Percentiles rank a stretch among this genome's conserved stretches.
phyloP scores from a whole-genome alignment of 2,888 invertebrate genomes.

The Cantharis rufa region DNA sequence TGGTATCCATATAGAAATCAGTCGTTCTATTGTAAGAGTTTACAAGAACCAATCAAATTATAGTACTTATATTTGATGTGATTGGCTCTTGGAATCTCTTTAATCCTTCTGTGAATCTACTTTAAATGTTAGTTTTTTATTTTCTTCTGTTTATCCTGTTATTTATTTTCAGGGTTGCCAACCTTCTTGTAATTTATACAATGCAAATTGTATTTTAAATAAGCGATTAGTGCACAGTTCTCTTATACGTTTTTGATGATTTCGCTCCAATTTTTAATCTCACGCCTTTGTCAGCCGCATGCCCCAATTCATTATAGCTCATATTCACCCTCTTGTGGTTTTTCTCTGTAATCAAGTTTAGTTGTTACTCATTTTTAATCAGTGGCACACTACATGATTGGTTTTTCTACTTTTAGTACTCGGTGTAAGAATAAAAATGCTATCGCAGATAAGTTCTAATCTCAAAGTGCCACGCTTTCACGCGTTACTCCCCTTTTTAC shows the following conservation, averaged over 20 bases:
- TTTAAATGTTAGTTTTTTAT: no score
- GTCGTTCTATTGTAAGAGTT: no score
- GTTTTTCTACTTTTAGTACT: not conserved
- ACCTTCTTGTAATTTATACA: not conserved
- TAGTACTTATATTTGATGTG: no score
- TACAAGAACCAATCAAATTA: no score
- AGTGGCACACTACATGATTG: not conserved
- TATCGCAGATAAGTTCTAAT: not conserved
- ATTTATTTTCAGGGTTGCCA: not conserved
- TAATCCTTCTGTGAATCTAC: no score
- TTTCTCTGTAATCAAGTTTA: not conserved
- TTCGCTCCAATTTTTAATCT: not conserved
- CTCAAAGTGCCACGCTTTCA: not conserved
- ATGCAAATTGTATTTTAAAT: not conserved
- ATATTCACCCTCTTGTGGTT: not conserved
- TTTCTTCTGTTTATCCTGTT: no score
- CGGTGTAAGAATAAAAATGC: not conserved
- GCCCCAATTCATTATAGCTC: not conserved
- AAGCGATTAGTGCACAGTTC: not conserved
- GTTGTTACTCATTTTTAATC: not conserved
- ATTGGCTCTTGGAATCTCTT: no score
- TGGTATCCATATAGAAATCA: no score
- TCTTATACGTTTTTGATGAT: not conserved
- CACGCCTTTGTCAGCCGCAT: not conserved
- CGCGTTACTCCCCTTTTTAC: not conserved